Conservation (phyloP, 1,140 invertebrate genomes). For the Drosophila tsacasi region DNA sequence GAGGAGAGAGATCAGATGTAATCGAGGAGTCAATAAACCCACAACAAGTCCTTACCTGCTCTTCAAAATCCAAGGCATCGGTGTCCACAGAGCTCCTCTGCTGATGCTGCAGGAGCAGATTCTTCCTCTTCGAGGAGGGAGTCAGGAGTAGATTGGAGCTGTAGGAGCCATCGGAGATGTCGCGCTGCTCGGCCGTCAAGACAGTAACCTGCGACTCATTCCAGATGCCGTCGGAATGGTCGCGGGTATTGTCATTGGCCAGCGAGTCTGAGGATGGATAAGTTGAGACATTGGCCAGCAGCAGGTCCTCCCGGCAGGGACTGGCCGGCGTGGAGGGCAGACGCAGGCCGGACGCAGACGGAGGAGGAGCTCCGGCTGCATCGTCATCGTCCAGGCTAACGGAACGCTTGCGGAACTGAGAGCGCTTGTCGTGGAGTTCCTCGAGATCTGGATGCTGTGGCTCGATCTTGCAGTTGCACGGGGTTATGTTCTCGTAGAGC, state of each 20-base stretch:
- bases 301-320: conserved; percentile 84
- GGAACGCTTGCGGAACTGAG: conserved; percentile 88
- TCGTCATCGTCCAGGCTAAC: conserved; percentile 87
- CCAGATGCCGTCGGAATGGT: conserved; percentile 94
- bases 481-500: conserved; percentile 75
- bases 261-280: conserved; percentile 93
- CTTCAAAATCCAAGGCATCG: conserved; percentile 90
- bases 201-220: conserved; percentile 94
- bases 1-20: not conserved
- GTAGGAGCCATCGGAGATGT: conserved; percentile 85
- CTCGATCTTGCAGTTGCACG: conserved; percentile 56
- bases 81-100: conserved; percentile 94
- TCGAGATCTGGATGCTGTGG: not conserved
- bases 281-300: conserved; percentile 86
- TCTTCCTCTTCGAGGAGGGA: conserved; percentile 91
- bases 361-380: conserved; percentile 1
- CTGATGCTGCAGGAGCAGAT: conserved; percentile 92
- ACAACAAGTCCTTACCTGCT: conserved; percentile 86
- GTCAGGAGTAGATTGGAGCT: conserved; percentile 87
- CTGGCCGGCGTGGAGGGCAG: conserved; percentile 86
- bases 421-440: conserved; percentile 48
- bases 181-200: conserved; percentile 88
- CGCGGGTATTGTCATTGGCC: conserved; percentile 90
- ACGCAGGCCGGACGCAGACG: conserved; percentile 34
- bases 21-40: not conserved